These are phyloP conservation scores for Phymorhynchus buccinoides DNA, from an alignment of 1,140 invertebrate genomes.

Conservation along the genomic window DNA sequence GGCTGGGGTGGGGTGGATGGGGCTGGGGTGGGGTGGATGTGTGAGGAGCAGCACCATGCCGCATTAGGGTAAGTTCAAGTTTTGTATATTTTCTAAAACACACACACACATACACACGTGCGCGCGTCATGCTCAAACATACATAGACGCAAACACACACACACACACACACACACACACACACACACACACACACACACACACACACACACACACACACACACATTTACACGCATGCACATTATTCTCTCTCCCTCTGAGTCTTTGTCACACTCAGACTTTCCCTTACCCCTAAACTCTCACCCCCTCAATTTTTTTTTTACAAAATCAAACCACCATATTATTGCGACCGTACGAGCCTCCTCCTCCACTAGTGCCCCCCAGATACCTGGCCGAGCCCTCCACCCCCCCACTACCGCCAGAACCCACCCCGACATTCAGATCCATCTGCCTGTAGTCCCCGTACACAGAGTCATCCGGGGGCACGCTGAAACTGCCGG, in stretches of 20 bases:
- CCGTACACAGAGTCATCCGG: constrained; percentile 38
- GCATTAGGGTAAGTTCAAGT: not conserved
- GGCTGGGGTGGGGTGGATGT: no score
- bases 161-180: constrained; percentile 22
- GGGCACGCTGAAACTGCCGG: constrained; percentile 46
- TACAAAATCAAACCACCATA: constrained; percentile 10
- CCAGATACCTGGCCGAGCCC: not conserved
- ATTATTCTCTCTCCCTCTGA: constrained; percentile 30
- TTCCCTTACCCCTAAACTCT: constrained; percentile 3
- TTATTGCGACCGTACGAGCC: not conserved
- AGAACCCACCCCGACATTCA: not conserved
- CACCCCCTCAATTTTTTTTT: constrained; percentile 26
- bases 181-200: constrained; percentile 1
- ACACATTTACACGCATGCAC: not conserved
- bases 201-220: constrained; percentile 15
- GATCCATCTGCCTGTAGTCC: constrained; percentile 3
- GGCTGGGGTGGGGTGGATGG: no score
- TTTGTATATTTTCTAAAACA: not conserved
- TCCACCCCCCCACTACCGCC: not conserved
- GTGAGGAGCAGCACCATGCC: not conserved
- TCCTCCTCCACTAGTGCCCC: not conserved
- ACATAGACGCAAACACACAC: not conserved
- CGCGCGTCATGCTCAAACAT: not conserved
- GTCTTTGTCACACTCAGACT: constrained; percentile 28
- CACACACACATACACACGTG: constrained; percentile 2